These are phyloP conservation scores for Mionectes olivaceus DNA, from an alignment of 2,797 vertebrate genomes.

Conservation along the genomic window DNA sequence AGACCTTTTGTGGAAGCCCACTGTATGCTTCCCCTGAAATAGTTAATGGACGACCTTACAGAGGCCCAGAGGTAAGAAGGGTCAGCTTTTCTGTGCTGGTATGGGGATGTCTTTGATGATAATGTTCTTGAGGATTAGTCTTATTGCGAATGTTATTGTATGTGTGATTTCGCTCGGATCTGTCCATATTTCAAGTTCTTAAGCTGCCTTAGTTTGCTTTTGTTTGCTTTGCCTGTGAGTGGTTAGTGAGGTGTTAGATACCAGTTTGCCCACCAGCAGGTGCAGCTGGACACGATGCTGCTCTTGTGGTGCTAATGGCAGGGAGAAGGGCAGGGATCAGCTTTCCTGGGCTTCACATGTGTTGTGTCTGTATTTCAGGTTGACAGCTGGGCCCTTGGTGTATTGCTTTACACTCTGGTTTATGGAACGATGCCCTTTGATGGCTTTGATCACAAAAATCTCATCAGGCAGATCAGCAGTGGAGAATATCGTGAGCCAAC, in stretches of 20 bases:
- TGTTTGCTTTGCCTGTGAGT: background rate
- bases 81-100: background rate
- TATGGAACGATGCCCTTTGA: conserved; percentile 99
- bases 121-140: background rate
- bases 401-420: conserved; percentile 96
- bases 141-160: background rate
- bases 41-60: conserved; percentile 97
- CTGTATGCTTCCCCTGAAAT: conserved; percentile 98
- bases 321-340: background rate
- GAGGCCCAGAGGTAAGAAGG: conserved; percentile 91
- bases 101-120: background rate
- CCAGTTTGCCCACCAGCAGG: background rate
- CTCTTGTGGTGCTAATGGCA: background rate
- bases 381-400: conserved; percentile 99
- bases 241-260: background rate
- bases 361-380: conserved; percentile 84
- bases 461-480: conserved; percentile 98
- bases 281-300: background rate
- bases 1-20: conserved; percentile 98
- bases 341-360: background rate
- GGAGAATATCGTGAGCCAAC: conserved; percentile 98
- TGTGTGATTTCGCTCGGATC: background rate
- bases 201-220: background rate
- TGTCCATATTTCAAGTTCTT: background rate
- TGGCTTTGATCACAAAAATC: conserved; percentile 97